Evolutionary conservation across 2,888 invertebrate species (phyloP), one percentile per base, ranked within the genome.

Genomic region (Chymomyza fuscimana): DNA sequence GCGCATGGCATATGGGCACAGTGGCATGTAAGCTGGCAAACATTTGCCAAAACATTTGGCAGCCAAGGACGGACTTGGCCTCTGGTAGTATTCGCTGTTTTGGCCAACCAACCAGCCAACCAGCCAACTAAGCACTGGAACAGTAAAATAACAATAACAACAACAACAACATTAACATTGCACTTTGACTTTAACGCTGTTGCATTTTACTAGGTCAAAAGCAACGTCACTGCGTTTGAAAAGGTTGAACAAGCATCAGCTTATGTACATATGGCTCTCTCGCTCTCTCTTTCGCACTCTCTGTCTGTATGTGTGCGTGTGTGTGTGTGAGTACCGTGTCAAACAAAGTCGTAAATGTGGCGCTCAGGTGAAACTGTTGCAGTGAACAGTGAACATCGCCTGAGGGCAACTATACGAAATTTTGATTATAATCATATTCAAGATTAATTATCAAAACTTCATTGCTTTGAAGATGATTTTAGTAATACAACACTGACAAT

Each of bases 131-230:
- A 46, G 40, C 40, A 46, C 1, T 12, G 12, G 32, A 32, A 32
- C 9, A 32, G 9, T 32, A 32, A 32, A 50, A 15, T 19, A 40
- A 19, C 61, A 58, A 67, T 29, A 75, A 69, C 67, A 74, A 36
- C 72, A 73, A 61, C 61, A 58, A 16, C 58, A 58, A 67, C 36
- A 75, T 65, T 68, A 74, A 36, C 72, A 73, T 77, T 76, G 84
- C 82, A 84, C 84, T 87, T 86, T 84, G 83, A 84, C 88, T 88
- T 88, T 84, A 86, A 84, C 71, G 80, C 80, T 87, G 86, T 86
- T 87, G 88, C 85, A 74, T 84, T 86, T 87, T 84, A 84, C 83
- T 84, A 84, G 83, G 83, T 84, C 83, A 84, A 84, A 86, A 81
- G 80, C 84, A 81, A 86, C 83, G 86, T 84, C 88, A 87, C 65